A percentile compares a stretch with the other conserved stretches of the same genome.
These are phyloP conservation scores for Halcyon leucocephala DNA, from an alignment of 2,797 vertebrate genomes.

Conservation along the genomic window DNA sequence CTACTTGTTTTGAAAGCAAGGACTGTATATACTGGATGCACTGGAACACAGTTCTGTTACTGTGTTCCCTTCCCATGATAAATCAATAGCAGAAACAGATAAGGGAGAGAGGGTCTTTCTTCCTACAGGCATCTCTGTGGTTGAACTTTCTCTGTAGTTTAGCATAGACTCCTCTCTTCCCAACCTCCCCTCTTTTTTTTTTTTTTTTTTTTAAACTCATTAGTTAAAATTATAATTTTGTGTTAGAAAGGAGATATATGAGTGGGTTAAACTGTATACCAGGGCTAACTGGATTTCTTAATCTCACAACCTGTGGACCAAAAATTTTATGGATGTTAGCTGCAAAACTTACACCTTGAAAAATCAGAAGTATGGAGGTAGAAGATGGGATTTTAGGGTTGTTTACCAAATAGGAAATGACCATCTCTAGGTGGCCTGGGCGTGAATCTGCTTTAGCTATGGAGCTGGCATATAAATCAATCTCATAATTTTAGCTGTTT, in stretches of 20 bases:
- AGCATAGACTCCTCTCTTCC: fast-evolving
- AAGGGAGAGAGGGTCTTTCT: not conserved
- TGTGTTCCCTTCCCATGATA: not conserved
- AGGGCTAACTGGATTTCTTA: not conserved
- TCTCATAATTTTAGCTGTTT: not conserved
- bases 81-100: not conserved
- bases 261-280: not conserved
- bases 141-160: not conserved
- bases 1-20: not conserved
- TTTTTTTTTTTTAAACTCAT: not conserved
- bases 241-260: not conserved
- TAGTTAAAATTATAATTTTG: not conserved
- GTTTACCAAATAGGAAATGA: not conserved
- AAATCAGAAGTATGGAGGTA: not conserved
- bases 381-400: not conserved
- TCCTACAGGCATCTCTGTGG: not conserved
- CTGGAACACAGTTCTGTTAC: not conserved
- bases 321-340: not conserved
- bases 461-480: not conserved
- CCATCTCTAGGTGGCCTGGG: not conserved
- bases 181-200: fast-evolving
- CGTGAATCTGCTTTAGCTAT: not conserved
- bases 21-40: not conserved
- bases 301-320: not conserved
- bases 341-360: not conserved